These are phyloP conservation scores for Oxytorus armatus DNA, from an alignment of 2,888 invertebrate genomes.

Conservation along the genomic window DNA sequence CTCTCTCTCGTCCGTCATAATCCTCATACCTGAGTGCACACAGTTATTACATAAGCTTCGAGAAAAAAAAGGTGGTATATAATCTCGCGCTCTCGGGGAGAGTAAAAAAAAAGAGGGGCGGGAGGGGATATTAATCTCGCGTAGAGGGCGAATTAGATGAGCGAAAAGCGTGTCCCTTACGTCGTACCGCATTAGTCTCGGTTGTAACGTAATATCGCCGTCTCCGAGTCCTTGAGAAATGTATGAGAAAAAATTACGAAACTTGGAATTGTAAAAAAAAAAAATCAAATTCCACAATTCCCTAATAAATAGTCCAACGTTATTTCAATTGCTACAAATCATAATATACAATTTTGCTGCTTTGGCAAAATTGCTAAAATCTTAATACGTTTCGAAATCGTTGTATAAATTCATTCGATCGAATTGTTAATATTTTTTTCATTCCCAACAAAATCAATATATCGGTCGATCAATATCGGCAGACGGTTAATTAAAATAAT, in stretches of 20 bases:
- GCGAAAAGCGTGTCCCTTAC: constrained; percentile 59
- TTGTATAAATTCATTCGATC: too few species aligned
- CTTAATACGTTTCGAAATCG: too few species aligned
- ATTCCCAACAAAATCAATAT: background rate
- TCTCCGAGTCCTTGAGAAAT: background rate
- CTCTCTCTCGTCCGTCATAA: too few species aligned
- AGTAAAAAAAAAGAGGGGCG: constrained; percentile 26
- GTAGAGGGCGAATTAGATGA: constrained; percentile 49
- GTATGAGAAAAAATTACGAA: background rate
- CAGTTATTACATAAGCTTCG: constrained; percentile 7
- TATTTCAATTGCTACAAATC: background rate
- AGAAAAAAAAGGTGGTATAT: constrained; percentile 16
- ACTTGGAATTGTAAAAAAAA: background rate
- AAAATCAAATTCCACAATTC: too few species aligned
- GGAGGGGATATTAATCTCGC: constrained; percentile 33
- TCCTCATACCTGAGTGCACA: constrained; percentile 42
- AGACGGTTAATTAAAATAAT: background rate
- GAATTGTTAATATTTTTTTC: too few species aligned
- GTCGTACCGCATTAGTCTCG: constrained; percentile 55
- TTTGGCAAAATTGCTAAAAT: too few species aligned
- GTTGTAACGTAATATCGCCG: constrained; percentile 37
- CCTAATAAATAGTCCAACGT: background rate
- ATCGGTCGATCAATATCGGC: background rate
- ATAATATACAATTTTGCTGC: too few species aligned
- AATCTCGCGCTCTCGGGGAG: constrained; percentile 12